Evolutionary conservation across 1,140 invertebrate genomes (phyloP).

Genomic region (Agrypnia vestita): DNA sequence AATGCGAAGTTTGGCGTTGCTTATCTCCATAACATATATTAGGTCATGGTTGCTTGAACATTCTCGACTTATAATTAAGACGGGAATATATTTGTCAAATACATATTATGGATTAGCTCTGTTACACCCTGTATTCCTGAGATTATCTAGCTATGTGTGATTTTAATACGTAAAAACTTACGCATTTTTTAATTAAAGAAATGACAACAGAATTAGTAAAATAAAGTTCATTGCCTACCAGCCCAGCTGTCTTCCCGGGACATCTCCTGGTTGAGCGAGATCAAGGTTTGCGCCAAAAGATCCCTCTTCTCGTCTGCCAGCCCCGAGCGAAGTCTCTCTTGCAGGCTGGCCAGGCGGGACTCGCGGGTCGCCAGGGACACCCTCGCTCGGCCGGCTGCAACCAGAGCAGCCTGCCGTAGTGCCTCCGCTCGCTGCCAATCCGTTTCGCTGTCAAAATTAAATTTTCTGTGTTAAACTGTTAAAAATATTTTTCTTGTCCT

Average conservation of each 20-base stretch:
- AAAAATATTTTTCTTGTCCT: too few species aligned
- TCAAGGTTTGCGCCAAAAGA: conserved; percentile 67
- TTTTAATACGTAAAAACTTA: too few species aligned
- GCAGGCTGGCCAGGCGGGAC: conserved; percentile 63
- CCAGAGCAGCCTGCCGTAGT: conserved; percentile 52
- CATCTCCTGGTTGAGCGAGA: conserved; percentile 67
- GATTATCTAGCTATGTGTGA: too few species aligned
- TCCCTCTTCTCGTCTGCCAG: conserved; percentile 70
- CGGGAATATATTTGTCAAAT: too few species aligned
- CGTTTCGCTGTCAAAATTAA: conserved; percentile 36
- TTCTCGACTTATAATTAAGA: too few species aligned
- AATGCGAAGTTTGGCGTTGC: too few species aligned
- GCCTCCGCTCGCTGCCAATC: conserved; percentile 53
- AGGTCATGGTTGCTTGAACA: too few species aligned
- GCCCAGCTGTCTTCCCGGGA: conserved; percentile 69
- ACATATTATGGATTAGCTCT: too few species aligned
- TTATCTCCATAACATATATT: too few species aligned
- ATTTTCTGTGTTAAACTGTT: too few species aligned
- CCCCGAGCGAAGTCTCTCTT: conserved; percentile 63
- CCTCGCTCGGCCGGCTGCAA: conserved; percentile 66
- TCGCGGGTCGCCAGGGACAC: conserved; percentile 66
- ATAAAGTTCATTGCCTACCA: conserved; percentile 61
- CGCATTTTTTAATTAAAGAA: too few species aligned
- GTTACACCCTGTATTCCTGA: too few species aligned
- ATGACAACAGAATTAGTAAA: neutral